Evolutionary conservation across 2,113 vertebrate species (phyloP), one percentile per base, ranked within the genome.

Genomic region (Ammodytes marinus): DNA sequence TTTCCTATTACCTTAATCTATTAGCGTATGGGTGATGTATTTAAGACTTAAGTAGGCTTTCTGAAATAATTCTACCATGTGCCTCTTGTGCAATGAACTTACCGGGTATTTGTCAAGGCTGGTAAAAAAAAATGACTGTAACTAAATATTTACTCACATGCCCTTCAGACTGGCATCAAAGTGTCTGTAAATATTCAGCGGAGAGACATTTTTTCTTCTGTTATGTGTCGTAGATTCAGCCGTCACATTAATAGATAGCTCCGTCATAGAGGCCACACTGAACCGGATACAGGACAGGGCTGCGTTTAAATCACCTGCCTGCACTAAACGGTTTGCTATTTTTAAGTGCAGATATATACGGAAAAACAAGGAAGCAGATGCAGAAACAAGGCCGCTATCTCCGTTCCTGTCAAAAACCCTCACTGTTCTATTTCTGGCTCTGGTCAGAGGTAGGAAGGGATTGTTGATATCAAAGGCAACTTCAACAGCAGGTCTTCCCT

Each of bases 111-210:
- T 84, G 19, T 82, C 61, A 75, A 14, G 46, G 60, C 11, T 53
- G 45, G 65, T 3, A 5, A 37, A 57, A 55, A 60, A 37, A 68
- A 46, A 73, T 37, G 10, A 69, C 55, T 74, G 5, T 19, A 75
- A 80, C 71, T 60, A 70, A 88, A 85, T 88, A 77, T 90, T 77
- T 76, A 83, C 53, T 79, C 68, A 74, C 67, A 69, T 39, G 35
- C 69, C 59, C 79, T 47, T 55, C 42, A 63, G 72, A 66, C 72
- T 79, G 85, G 17, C 65, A 76, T 83, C 80, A 67, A 55, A 86
- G 71, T 78, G 66, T 79, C 68, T 52, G 73, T 35, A 75, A 69
- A 54, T 58, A 77, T 83, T 82, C 47, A 40, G 47, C 67, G 17
- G 65, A 73, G 76, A 68, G 50, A 8, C 61, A 50, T 57, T 69